Percentiles rank a stretch among this genome's conserved stretches.
Conservation (phyloP, 2,797 vertebrate genomes). For the Syndactyla subalaris region DNA sequence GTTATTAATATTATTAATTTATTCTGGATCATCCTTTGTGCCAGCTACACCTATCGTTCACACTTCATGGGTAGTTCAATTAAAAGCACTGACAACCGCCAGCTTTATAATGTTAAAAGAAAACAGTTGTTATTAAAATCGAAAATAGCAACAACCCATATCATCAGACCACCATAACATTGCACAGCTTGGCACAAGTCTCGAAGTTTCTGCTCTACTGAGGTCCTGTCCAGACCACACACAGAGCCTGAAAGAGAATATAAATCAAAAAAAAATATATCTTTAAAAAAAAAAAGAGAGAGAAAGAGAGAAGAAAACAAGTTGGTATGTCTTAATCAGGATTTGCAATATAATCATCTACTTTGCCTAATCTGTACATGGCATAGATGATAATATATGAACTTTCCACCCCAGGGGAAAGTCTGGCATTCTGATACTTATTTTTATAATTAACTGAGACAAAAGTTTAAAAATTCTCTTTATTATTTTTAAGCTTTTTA, state of each 20-base stretch:
- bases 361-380: constrained; percentile 4
- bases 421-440: background rate
- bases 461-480: background rate
- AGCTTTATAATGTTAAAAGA: constrained; percentile 65
- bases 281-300: too few relatives aligned
- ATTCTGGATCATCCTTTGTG: constrained; percentile 13
- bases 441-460: background rate
- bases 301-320: constrained; percentile 47
- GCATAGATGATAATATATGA: background rate
- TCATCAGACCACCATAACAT: constrained; percentile 74
- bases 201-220: constrained; percentile 66
- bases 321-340: constrained; percentile 54
- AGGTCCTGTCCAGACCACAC: constrained; percentile 78
- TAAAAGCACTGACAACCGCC: constrained; percentile 57
- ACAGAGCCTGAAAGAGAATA: constrained; percentile 63
- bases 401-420: background rate
- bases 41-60: constrained; percentile 61
- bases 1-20: constrained; percentile 46
- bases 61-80: constrained; percentile 53
- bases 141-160: constrained; percentile 72
- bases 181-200: constrained; percentile 74
- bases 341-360: constrained; percentile 2
- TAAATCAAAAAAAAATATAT: constrained; percentile 29
- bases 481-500: background rate
- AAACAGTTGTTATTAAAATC: constrained; percentile 76